These are phyloP conservation scores for Gallinago stenura DNA, from an alignment of 2,797 vertebrate genomes.

Conservation along the genomic window DNA sequence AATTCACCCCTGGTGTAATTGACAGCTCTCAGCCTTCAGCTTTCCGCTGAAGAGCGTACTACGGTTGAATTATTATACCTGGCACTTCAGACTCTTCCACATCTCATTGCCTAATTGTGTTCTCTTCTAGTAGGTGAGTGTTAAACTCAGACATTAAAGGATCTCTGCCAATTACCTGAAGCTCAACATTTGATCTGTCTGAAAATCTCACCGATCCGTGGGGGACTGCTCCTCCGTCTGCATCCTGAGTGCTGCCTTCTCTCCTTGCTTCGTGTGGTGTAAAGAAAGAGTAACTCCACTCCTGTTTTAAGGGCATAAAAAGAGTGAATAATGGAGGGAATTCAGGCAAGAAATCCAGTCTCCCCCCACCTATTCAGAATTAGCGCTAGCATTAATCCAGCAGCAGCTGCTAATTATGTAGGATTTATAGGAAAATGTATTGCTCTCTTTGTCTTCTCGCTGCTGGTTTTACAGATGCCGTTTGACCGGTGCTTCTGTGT, in stretches of 20 bases:
- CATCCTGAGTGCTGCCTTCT: slow-evolving; percentile 14
- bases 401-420: slow-evolving; percentile 55
- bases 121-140: slow-evolving; percentile 68
- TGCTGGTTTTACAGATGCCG: not conserved
- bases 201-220: slow-evolving; percentile 38
- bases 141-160: slow-evolving; percentile 77
- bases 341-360: not conserved
- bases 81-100: slow-evolving; percentile 66
- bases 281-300: not conserved
- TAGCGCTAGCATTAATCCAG: slow-evolving; percentile 33
- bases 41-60: slow-evolving; percentile 50
- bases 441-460: not conserved
- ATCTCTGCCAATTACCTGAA: slow-evolving; percentile 72
- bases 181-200: slow-evolving; percentile 70
- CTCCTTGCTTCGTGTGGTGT: not conserved
- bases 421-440: slow-evolving; percentile 45
- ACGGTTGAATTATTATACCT: slow-evolving; percentile 68
- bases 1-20: slow-evolving; percentile 75
- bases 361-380: not conserved
- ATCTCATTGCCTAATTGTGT: slow-evolving; percentile 69
- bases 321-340: slow-evolving; percentile 4
- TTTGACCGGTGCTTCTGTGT: not conserved
- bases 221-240: slow-evolving; percentile 36
- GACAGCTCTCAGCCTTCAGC: slow-evolving; percentile 74
- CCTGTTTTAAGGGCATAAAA: not conserved